Conservation (phyloP, 2,888 invertebrate species). For the Caenorhabditis wallacei region DNA sequence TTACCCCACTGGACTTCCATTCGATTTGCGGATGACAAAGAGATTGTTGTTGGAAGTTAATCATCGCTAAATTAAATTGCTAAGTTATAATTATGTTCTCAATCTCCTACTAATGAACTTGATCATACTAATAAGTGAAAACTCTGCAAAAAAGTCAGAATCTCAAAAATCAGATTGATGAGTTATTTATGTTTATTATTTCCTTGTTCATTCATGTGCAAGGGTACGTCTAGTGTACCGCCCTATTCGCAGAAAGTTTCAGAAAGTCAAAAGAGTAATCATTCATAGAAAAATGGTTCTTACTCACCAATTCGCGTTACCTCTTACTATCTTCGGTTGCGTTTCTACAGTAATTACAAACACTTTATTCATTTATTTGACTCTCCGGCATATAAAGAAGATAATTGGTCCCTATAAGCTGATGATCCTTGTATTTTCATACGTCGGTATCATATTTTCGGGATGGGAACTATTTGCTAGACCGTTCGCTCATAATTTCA, state of each 20-base stretch:
- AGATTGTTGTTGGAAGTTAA: neutral
- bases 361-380: constrained; percentile 20
- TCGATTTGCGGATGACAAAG: neutral
- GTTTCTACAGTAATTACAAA: constrained; percentile 7
- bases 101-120: no score
- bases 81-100: no score
- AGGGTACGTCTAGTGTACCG: neutral
- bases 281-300: neutral
- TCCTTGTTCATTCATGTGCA: neutral
- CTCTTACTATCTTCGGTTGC: constrained; percentile 20
- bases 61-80: no score
- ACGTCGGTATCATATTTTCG: constrained; percentile 4
- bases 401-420: constrained; percentile 30
- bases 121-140: no score
- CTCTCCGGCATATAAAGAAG: constrained; percentile 6
- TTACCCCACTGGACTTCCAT: neutral
- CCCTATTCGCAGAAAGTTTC: neutral
- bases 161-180: neutral
- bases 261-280: neutral
- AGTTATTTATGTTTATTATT: neutral
- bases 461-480: constrained; percentile 3
- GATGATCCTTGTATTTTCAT: constrained; percentile 8
- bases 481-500: constrained; percentile 17
- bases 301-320: neutral
- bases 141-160: no score